A percentile compares a stretch with the other conserved stretches of the same genome.
Evolutionary conservation across 2,888 invertebrate genomes (phyloP).

Genomic region (Dryomyza anilis): DNA sequence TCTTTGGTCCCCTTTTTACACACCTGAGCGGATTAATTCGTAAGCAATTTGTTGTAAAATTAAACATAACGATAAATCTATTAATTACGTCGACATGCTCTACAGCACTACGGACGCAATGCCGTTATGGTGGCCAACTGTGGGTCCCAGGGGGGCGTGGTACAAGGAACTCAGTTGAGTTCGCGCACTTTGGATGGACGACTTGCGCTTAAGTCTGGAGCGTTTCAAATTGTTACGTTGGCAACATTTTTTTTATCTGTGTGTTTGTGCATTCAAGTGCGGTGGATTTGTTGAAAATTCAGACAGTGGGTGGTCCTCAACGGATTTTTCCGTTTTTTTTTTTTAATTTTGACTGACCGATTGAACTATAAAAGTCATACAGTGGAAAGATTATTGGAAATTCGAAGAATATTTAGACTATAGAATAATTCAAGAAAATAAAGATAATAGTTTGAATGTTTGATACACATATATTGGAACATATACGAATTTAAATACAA

Average conservation of each 20-base stretch:
- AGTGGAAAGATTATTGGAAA: too few relatives aligned
- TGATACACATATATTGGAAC: too few relatives aligned
- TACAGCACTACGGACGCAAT: not conserved
- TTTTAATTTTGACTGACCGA: conserved; percentile 18
- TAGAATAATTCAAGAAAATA: too few relatives aligned
- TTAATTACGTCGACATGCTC: conserved; percentile 54
- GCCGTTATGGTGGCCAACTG: too few relatives aligned
- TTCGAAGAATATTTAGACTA: too few relatives aligned
- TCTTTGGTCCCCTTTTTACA: conserved; percentile 40
- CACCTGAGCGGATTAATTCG: conserved; percentile 58
- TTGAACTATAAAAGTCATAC: conserved; percentile 2
- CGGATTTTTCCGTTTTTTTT: conserved; percentile 29
- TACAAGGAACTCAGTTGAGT: not conserved
- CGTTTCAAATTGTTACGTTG: conserved; percentile 12
- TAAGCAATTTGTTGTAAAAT: conserved; percentile 57
- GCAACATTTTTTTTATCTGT: not conserved
- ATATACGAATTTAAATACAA: too few relatives aligned
- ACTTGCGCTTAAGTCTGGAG: not conserved
- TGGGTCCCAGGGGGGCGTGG: not conserved
- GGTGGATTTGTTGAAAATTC: conserved; percentile 51
- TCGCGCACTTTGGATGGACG: not conserved
- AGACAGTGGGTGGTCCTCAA: conserved; percentile 49
- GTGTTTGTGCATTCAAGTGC: not conserved
- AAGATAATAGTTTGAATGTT: too few relatives aligned
- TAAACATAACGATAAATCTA: conserved; percentile 56